Conservation (phyloP, 2,797 vertebrate genomes). For the Anguilla anguilla region DNA sequence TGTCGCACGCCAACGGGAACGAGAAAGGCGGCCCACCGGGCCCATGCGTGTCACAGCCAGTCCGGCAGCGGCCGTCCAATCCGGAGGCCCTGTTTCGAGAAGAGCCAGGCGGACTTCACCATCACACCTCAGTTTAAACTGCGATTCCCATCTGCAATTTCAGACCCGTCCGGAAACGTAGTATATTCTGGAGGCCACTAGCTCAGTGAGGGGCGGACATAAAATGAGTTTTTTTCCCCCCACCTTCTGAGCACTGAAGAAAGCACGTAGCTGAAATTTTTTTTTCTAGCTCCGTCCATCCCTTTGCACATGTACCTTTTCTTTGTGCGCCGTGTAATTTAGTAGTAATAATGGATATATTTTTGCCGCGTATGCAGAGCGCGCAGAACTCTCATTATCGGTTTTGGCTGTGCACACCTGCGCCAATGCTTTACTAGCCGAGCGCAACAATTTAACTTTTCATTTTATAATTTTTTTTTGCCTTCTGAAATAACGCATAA, state of each 20-base stretch:
- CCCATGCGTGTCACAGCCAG: not conserved
- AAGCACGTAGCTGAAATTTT: not conserved
- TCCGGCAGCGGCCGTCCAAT: slow-evolving; percentile 21
- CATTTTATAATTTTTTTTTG: not conserved
- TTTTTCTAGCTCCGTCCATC: not conserved
- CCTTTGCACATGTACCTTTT: not conserved
- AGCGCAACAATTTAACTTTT: not conserved
- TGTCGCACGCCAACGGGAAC: not conserved
- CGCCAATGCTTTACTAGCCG: too few species aligned
- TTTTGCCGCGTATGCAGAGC: not conserved
- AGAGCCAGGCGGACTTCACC: too few species aligned
- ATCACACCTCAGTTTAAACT: not conserved
- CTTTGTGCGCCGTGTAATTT: not conserved
- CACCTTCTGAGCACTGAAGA: not conserved
- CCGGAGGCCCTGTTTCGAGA: not conserved
- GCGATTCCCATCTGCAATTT: slow-evolving; percentile 8
- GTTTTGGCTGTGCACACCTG: not conserved
- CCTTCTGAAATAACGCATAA: not conserved
- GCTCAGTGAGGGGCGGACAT: slow-evolving; percentile 14
- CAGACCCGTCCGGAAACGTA: not conserved
- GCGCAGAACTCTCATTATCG: not conserved
- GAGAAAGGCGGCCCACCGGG: not conserved
- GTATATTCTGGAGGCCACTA: not conserved
- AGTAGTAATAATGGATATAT: not conserved
- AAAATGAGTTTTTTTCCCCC: not conserved